A percentile compares a stretch with the other conserved stretches of the same genome.
Evolutionary conservation across 2,797 vertebrate species (phyloP).

Genomic region (Glyptemys insculpta): DNA sequence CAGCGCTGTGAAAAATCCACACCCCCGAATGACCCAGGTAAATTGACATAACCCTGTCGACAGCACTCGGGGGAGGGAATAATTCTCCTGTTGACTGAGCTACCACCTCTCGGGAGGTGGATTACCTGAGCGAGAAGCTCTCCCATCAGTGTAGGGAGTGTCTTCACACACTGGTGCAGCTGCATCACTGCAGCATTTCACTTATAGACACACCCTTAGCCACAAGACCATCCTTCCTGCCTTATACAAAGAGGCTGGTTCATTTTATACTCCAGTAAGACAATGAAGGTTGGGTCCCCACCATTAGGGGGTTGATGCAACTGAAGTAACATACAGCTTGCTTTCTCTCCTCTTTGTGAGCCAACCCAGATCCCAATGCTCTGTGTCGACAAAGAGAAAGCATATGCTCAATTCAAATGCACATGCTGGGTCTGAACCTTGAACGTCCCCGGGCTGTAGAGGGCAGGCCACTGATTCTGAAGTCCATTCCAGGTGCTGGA

Average conservation of each 20-base stretch:
- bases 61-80: background rate
- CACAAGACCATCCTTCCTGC: background rate
- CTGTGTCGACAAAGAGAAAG: background rate
- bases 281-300: background rate
- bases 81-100: background rate
- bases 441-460: accelerated
- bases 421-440: background rate
- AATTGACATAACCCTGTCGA: background rate
- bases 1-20: background rate
- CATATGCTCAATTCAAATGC: no score
- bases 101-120: background rate
- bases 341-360: background rate
- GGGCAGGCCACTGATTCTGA: background rate
- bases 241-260: background rate
- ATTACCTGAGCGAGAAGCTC: background rate
- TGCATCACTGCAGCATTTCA: background rate
- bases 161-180: background rate
- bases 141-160: background rate
- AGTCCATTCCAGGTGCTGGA: background rate
- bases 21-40: background rate
- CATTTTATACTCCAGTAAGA: background rate
- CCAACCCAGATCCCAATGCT: background rate
- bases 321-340: background rate
- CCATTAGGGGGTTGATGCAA: background rate
- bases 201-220: no score